These are phyloP conservation scores for Drosophila kuntzei DNA, from an alignment of 2,888 invertebrate genomes.

Conservation along the genomic window DNA sequence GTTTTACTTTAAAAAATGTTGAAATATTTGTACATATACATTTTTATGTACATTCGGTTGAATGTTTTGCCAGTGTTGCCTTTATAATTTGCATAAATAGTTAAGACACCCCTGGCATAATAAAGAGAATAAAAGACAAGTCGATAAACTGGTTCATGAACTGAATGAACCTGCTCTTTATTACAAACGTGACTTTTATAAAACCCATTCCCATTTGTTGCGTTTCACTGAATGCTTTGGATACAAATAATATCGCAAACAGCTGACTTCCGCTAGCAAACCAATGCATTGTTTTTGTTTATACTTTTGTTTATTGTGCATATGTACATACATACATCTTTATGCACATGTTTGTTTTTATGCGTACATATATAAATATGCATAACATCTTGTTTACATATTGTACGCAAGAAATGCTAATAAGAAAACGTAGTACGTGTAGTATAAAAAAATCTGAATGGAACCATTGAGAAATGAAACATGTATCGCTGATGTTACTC, in stretches of 20 bases:
- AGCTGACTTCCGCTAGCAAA: slow-evolving; percentile 41
- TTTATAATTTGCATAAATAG: slow-evolving; percentile 35
- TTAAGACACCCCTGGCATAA: slow-evolving; percentile 49
- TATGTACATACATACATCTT: neutral
- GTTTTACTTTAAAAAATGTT: neutral
- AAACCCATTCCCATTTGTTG: slow-evolving; percentile 22
- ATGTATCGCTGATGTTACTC: slow-evolving; percentile 42
- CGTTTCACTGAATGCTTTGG: slow-evolving; percentile 6
- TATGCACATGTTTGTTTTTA: slow-evolving; percentile 20
- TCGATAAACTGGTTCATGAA: slow-evolving; percentile 61
- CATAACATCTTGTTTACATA: slow-evolving; percentile 54
- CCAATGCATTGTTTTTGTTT: slow-evolving; percentile 45
- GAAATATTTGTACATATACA: neutral
- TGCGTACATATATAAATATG: slow-evolving; percentile 34
- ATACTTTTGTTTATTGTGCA: slow-evolving; percentile 20
- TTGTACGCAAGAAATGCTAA: slow-evolving; percentile 42
- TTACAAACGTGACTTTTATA: slow-evolving; percentile 43
- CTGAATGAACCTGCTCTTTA: slow-evolving; percentile 51
- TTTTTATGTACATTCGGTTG: slow-evolving; percentile 15
- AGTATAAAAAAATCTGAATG: slow-evolving; percentile 40
- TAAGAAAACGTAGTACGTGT: slow-evolving; percentile 35
- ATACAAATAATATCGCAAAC: slow-evolving; percentile 32
- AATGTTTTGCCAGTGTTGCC: slow-evolving; percentile 42
- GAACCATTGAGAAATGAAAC: slow-evolving; percentile 58
- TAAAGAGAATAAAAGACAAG: slow-evolving; percentile 39